Percentiles rank a stretch among this genome's conserved stretches.
phyloP scores from a whole-genome alignment of 1,140 invertebrate species.

The Neotoxoptera formosana region DNA sequence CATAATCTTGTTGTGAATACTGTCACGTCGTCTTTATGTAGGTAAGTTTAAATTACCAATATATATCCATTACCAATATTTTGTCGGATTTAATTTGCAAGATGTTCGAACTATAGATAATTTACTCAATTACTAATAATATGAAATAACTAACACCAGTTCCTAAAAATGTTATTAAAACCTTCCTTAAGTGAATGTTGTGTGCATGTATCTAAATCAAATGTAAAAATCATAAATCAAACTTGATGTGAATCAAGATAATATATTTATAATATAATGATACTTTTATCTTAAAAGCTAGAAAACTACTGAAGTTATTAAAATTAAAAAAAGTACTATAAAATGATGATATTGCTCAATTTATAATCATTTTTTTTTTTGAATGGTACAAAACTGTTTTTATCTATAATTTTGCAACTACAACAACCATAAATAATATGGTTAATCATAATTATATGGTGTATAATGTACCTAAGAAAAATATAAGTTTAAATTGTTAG shows the following conservation, averaged over 20 bases:
- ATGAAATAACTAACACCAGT: neutral
- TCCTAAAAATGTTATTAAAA: neutral
- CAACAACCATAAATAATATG: no score
- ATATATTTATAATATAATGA: neutral
- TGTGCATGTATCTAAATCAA: neutral
- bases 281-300: neutral
- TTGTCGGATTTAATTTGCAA: neutral
- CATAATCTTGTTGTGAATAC: neutral
- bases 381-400: neutral
- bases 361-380: neutral
- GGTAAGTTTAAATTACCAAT: conserved; percentile 22
- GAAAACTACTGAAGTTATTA: neutral
- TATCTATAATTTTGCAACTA: neutral
- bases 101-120: neutral
- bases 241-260: neutral
- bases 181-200: neutral
- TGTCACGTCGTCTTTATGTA: conserved; percentile 18
- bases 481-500: neutral
- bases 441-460: neutral
- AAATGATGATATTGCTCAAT: neutral
- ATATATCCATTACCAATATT: neutral
- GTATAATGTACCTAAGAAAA: neutral
- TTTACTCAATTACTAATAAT: neutral
- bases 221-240: neutral
- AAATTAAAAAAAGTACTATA: neutral